phyloP scores from a whole-genome alignment of 2,797 vertebrate species.

The Chelon auratus region DNA sequence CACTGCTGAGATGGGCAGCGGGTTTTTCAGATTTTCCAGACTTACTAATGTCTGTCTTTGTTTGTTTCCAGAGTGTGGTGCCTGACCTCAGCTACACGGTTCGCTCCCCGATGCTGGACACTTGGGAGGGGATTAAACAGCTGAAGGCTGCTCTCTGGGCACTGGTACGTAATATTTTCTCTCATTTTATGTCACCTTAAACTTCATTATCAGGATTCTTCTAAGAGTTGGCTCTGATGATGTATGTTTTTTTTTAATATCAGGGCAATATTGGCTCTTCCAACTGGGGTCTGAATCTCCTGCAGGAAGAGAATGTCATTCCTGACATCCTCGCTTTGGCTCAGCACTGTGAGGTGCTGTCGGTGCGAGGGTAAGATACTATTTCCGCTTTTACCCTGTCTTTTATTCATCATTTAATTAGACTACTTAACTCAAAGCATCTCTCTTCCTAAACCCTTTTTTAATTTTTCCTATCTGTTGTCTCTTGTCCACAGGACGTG shows the following conservation, averaged over 20 bases:
- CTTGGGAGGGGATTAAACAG: slow-evolving; percentile 98
- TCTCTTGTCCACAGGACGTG: slow-evolving; percentile 72
- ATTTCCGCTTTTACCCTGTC: background rate
- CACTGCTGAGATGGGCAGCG: background rate
- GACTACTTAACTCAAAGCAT: no score
- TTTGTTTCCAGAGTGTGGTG: slow-evolving; percentile 89
- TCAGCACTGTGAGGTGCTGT: slow-evolving; percentile 96
- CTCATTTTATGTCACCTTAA: background rate
- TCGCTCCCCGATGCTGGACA: slow-evolving; percentile 96
- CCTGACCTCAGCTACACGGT: slow-evolving; percentile 96
- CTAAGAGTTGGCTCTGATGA: background rate
- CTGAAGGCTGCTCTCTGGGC: slow-evolving; percentile 99
- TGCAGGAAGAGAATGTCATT: slow-evolving; percentile 98
- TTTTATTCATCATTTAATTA: no score
- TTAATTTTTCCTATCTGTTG: background rate
- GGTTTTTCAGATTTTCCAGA: background rate
- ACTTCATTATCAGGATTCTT: background rate
- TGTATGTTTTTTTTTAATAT: slow-evolving; percentile 32
- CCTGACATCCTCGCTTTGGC: slow-evolving; percentile 94
- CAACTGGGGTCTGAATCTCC: slow-evolving; percentile 98
- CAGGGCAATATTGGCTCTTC: slow-evolving; percentile 98
- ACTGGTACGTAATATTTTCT: slow-evolving; percentile 85
- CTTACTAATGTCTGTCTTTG: slow-evolving; percentile 5
- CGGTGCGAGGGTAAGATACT: slow-evolving; percentile 90
- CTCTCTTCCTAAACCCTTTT: no score